Base-by-base conservation (phyloP, 2,888 invertebrate species). In the Melanostoma mellinum region DNA sequence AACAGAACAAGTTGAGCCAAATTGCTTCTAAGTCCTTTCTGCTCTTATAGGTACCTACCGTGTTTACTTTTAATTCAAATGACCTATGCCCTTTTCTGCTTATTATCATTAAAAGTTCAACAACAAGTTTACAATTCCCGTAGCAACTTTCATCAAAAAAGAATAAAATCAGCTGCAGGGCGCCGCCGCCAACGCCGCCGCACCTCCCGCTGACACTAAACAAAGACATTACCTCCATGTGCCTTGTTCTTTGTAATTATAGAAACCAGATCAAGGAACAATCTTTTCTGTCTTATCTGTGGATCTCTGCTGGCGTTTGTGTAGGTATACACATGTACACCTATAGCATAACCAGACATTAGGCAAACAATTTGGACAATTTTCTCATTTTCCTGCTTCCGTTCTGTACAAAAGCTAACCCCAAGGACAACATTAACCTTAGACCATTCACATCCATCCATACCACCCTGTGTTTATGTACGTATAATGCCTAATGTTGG, bases 361-460 rank as follows among this genome's bases (percentile, higher is more conserved):
- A 48, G 50, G 71, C 48, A 61, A 76, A 81, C 72, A 72, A 60
- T 81, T 76, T 50, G 50, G 72, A 76, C 60, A 72, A 52, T 76
- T 81, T 81, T 48, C 60, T 60, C 61, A 44, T 76, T 75, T 76
- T 76, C 46, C 42, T 72, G 55, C 46, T 81, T 40, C 48, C 53
- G 55, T 3, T 75, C 60, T 76, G 71, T 76, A 72, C 71, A 42
- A 60, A 55, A 61, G 58, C 30, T 38, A 30, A n/a, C 63, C 72
- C 58, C 32, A 67, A 65, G 38, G 46, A 72, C 65, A 60, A n/a
- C 3, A 69, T 74, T 75, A 75, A 40, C 33, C 60, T 71, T 65
- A 71, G 35, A 58, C 58, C 48, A 42, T 60, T 65, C 35, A 35
- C 6, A 6, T 30, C 42, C 38, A 30, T 35, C 3, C 46, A 4